Base-by-base conservation (phyloP, 1,140 invertebrate genomes). In the Liolophura sinensis region DNA sequence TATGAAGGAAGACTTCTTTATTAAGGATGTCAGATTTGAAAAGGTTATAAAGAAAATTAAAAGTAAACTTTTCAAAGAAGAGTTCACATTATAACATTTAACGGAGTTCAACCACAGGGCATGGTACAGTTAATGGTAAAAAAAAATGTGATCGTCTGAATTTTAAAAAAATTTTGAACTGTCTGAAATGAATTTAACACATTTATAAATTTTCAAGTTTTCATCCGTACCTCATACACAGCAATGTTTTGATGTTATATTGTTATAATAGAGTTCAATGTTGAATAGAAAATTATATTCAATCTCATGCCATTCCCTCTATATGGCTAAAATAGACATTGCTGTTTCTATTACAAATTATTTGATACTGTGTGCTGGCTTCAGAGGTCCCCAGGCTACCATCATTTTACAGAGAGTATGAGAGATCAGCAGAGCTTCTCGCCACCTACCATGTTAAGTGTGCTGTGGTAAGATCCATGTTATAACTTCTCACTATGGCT, bases 381-480 rank as follows among this genome's bases (percentile, higher is more conserved):
- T 54, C 51, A 54, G 51, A 54, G 7, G 18, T 54, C 24, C 51
- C 51, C 12, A 24, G 51, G 18, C 24, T 54, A 54, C 24, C 51
- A 54, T 20, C 18, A 4, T 54, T 54, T 24, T 54, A 20, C 7
- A 54, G 24, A 54, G 51, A 54, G 51, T 54, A 54, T 12, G 51
- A 54, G 24, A 3, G 51, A 24, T 54, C 51, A 20, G 51, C 51
- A 5, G 24, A 24, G 12, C 18, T 54, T n/a, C 24, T 54, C 3
- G 51, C 51, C 24, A 24, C 24, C n/a, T 54, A 20, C 24, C 7
- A 54, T 54, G 24, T 54, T 54, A 54, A 54, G 24, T 24, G 18
- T 20, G 51, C 51, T 24, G 24, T 20, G 51, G 51, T 54, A 54
- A 54, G n/a, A n/a, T n/a, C n/a, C n/a, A n/a, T n/a, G n/a, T n/a